Base-by-base conservation (phyloP, 37 sponge, comb jelly and placozoan species). In the Spongilla lacustris region DNA sequence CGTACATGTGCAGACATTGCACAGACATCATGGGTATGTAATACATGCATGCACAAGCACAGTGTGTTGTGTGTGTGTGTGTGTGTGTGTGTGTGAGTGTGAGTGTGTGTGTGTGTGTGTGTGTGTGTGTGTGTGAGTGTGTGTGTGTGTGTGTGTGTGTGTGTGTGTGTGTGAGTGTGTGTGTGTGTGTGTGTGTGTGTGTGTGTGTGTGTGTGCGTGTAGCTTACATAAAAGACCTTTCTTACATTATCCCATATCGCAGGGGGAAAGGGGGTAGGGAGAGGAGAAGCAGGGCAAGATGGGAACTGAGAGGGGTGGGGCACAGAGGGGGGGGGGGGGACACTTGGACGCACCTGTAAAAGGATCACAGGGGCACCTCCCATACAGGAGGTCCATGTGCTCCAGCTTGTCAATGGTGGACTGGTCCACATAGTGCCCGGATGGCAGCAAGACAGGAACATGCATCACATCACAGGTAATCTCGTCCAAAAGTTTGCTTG, bases 381-480 rank as follows among this genome's bases (percentile, higher is more conserved):
- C 93, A 86, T 81, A 85, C 12, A 80, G 1, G 11, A 36, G 22
- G 23, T 95, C 94, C 69, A 29, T 68, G 19, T 75, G 28, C 10
- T 48, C 41, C 38, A 80, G 83, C 50, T 79, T 83, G 68, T 95
- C 91, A 35, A 95, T 12, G 6, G 94, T 95, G 31, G 74, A 83
- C 41, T 66, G 87, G 67, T 95, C 96, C 36, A 95, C 96, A 78
- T 66, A 78, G 73, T 95, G 92, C 1, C 96, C 96, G 50, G 94
- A 93, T 2, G 96, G 96, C 22, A 95, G 89, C 38, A 93, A 66
- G 84, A 95, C 85, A 24, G 96, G 96, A 4, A 89, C 10, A 0
- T 11, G 26, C 96, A 95, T 95, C 50, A 93, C 46, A 28, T 95
- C 94, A 66, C 37, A 84, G 1, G 96, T 95, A 1, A 95, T 71